Percentiles rank a stretch among this genome's conserved stretches.
These are phyloP conservation scores for Andricus quercusramuli DNA, from an alignment of 2,888 invertebrate genomes.

Conservation along the genomic window DNA sequence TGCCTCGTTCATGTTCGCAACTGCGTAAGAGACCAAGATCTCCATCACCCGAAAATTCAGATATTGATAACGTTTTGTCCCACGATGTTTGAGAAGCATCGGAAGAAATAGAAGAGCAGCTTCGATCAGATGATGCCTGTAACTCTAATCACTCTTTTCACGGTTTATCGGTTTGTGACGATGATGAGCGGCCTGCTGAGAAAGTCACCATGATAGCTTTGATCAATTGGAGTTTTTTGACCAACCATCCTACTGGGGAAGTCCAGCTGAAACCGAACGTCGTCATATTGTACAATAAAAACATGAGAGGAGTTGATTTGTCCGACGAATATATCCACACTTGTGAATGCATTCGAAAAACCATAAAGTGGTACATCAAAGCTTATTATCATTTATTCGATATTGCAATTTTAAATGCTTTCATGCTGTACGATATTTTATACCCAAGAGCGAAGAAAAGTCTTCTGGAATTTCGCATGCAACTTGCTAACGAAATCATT, in stretches of 20 bases:
- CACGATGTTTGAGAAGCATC: too few relatives aligned
- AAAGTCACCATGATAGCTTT: background rate
- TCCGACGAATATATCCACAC: background rate
- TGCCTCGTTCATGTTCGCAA: too few relatives aligned
- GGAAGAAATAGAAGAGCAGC: too few relatives aligned
- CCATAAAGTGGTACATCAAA: background rate
- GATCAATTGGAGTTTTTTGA: background rate
- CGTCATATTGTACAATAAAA: background rate
- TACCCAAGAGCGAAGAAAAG: background rate
- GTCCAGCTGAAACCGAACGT: background rate
- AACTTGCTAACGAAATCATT: background rate
- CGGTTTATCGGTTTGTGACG: background rate
- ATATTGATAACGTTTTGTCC: too few relatives aligned
- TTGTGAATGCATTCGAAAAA: background rate
- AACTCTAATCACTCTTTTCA: too few relatives aligned
- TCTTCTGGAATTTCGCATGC: background rate
- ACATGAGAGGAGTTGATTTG: background rate
- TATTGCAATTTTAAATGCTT: background rate
- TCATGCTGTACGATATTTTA: background rate
- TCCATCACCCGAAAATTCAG: too few relatives aligned
- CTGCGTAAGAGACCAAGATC: too few relatives aligned
- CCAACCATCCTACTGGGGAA: too few relatives aligned
- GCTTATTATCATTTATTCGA: background rate
- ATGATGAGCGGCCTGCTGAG: background rate
- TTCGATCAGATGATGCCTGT: too few relatives aligned